Evolutionary conservation across 1,140 invertebrate genomes (phyloP), one percentile per base, ranked within the genome.

Genomic region (Tyrophagus putrescentiae): DNA sequence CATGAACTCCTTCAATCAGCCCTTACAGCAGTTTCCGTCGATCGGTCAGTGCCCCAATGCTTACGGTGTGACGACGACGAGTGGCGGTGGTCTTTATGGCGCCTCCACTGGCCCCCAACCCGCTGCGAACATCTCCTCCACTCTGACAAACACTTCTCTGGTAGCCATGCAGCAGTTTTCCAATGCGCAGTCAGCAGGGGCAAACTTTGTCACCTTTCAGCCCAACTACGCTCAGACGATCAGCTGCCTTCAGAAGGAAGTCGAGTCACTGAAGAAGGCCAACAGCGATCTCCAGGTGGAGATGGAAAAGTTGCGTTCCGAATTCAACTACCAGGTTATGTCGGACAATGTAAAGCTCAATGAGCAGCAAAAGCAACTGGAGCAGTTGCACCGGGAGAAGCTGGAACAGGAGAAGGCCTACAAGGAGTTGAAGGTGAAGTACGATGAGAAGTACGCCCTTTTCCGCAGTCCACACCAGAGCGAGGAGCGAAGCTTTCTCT

Each of bases 281-380:
- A 59, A 59, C 29, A 21, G 21, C 11, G 36, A 59, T 32, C 36
- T 59, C n/a, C 57, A 59, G 23, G 4, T 18, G 9, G 57, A 59
- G 57, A 27, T 59, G 18, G 36, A 59, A 25, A 59, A 59, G 27
- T n/a, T 25, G 16, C 34, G 36, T 48, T 28, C 16, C 9, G 57
- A 59, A 45, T 42, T 27, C 27, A 42, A 59, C 11, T 59, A 59
- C 50, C 57, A 59, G 34, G 18, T n/a, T 16, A 59, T 59, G 57
- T 31, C 57, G n/a, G 25, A n/a, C 16, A 59, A 42, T 23, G n/a
- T 59, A 16, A 42, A 59, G 36, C 13, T 59, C 27, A 16, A 16
- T 23, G 50, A 59, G 16, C 50, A 34, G 44, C 18, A 50, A 28
- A 28, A 59, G 21, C 57, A 59, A 13, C 16, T 57, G 21, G 18